These are phyloP conservation scores for Recurvirostra avosetta DNA, from an alignment of 2,113 vertebrate genomes.

Conservation along the genomic window DNA sequence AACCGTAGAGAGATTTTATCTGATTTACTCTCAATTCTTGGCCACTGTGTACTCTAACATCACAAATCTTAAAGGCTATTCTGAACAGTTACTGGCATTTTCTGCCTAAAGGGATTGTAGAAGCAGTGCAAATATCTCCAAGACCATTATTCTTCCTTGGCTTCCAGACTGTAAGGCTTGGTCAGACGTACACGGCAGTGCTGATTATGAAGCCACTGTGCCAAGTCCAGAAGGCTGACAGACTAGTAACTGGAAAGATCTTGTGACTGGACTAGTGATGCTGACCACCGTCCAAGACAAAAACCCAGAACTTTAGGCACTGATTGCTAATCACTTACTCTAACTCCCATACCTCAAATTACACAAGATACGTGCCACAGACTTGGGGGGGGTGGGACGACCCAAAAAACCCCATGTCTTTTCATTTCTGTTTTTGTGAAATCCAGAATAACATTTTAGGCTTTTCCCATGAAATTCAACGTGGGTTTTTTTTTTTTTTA, in stretches of 20 bases:
- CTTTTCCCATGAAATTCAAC: neutral
- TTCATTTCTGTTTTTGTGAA: neutral
- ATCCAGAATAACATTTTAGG: neutral
- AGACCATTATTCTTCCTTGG: neutral
- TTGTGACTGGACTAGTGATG: neutral
- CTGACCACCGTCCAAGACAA: neutral
- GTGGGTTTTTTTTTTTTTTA: neutral
- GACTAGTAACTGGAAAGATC: neutral
- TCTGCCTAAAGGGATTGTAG: neutral
- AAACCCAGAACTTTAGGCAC: neutral
- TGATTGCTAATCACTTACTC: neutral
- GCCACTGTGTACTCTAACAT: neutral
- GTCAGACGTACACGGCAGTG: neutral
- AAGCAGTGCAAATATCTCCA: neutral
- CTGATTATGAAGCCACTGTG: neutral
- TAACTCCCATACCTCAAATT: neutral
- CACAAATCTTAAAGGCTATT: neutral
- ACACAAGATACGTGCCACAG: neutral
- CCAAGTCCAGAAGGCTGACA: neutral
- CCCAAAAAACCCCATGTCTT: neutral
- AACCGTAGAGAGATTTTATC: neutral
- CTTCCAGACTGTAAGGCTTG: neutral
- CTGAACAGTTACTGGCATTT: neutral
- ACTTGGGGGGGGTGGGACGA: too few species aligned
- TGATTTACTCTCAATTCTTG: neutral